These are phyloP conservation scores for Agapornis canus DNA, from an alignment of 2,797 vertebrate species.

Conservation along the genomic window DNA sequence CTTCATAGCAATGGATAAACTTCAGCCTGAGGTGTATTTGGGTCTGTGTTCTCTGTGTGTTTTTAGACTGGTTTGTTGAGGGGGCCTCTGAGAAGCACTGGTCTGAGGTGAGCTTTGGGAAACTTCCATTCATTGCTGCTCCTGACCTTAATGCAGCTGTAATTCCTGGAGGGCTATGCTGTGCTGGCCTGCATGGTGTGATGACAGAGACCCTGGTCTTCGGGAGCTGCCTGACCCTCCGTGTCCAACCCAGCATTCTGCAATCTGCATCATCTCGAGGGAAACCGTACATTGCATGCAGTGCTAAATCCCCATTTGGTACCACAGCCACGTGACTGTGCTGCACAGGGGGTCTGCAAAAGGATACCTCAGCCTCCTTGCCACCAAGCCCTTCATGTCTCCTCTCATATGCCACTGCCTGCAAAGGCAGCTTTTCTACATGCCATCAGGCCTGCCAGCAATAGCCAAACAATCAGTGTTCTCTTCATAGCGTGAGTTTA, in stretches of 20 bases:
- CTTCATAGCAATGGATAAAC: not conserved
- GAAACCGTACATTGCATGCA: rapidly evolving
- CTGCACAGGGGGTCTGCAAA: rapidly evolving
- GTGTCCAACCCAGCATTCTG: not conserved
- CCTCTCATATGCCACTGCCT: not conserved
- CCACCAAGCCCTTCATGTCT: not conserved
- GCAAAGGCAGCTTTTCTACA: not conserved
- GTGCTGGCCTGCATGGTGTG: rapidly evolving
- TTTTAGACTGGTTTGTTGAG: not conserved
- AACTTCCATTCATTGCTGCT: not conserved
- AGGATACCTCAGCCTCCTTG: not conserved
- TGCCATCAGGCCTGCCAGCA: not conserved
- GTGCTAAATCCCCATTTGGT: not conserved
- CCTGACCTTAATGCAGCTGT: not conserved
- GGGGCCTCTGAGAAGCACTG: not conserved
- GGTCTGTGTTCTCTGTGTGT: not conserved
- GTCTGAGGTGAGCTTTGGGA: not conserved
- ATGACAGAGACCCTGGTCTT: not conserved
- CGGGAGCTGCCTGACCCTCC: not conserved
- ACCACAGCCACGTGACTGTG: rapidly evolving
- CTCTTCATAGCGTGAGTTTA: not conserved
- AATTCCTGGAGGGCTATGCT: not conserved
- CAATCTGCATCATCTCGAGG: not conserved
- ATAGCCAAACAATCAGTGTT: not conserved
- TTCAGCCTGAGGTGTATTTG: not conserved